These are phyloP conservation scores for Bungarus multicinctus DNA, from an alignment of 2,113 vertebrate genomes.

Conservation along the genomic window DNA sequence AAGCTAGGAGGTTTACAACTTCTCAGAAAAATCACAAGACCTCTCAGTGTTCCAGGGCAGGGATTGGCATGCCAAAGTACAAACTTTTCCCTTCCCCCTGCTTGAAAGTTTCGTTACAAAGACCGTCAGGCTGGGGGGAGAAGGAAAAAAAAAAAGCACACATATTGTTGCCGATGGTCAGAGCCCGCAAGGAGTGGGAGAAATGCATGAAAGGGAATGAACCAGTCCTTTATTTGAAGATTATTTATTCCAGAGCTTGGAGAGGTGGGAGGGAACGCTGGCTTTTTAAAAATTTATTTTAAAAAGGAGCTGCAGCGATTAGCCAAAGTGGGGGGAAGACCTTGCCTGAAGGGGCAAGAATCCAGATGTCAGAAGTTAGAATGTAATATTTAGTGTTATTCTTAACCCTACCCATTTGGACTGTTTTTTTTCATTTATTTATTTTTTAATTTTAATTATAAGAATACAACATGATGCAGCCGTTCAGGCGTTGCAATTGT, in stretches of 20 bases:
- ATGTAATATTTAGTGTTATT: too few relatives aligned
- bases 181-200: constrained; percentile 41
- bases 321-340: not conserved
- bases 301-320: not conserved
- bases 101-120: constrained; percentile 39
- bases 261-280: not conserved
- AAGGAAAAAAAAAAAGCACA: not conserved
- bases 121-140: not conserved
- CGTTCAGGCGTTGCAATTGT: too few relatives aligned
- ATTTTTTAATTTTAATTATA: too few relatives aligned
- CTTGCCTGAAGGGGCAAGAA: not conserved
- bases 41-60: constrained; percentile 23
- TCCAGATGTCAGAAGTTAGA: not conserved
- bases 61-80: constrained; percentile 8
- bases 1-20: not conserved
- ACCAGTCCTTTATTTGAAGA: constrained; percentile 48
- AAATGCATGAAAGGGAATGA: constrained; percentile 30
- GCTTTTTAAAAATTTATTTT: not conserved
- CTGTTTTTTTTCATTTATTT: too few relatives aligned
- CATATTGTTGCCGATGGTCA: constrained; percentile 32
- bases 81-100: not conserved
- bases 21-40: not conserved
- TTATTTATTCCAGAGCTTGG: not conserved
- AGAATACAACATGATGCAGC: too few relatives aligned
- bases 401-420: too few relatives aligned